A percentile compares a stretch with the other conserved stretches of the same genome.
These are phyloP conservation scores for Limnephilus marmoratus DNA, from an alignment of 2,888 invertebrate species.

Conservation along the genomic window DNA sequence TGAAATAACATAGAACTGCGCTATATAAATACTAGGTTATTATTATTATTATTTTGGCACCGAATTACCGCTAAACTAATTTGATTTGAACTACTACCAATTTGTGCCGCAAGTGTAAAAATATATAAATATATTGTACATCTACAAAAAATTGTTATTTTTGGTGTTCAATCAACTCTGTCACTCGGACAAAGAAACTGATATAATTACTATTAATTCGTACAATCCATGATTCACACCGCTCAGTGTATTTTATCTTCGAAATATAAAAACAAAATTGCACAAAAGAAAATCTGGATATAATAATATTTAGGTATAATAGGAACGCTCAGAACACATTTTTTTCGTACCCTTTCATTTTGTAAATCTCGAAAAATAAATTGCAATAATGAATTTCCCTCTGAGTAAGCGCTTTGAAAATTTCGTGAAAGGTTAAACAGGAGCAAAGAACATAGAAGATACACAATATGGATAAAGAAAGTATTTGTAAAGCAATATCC, in stretches of 20 bases:
- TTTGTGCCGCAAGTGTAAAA: too few species aligned
- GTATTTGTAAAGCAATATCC: constrained; percentile 6
- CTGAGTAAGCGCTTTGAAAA: constrained; percentile 30
- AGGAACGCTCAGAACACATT: background rate
- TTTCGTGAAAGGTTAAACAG: constrained; percentile 16
- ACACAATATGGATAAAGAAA: background rate
- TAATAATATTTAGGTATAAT: background rate
- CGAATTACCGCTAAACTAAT: too few species aligned
- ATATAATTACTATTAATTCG: background rate
- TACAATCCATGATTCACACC: background rate
- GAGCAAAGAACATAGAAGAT: background rate
- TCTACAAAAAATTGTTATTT: too few species aligned
- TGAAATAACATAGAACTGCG: too few species aligned
- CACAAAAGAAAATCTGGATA: background rate
- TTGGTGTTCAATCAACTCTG: too few species aligned
- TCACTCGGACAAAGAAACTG: too few species aligned
- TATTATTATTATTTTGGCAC: too few species aligned
- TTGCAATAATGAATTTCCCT: constrained; percentile 25
- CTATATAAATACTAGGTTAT: too few species aligned
- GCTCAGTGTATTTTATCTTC: background rate
- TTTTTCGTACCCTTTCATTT: background rate
- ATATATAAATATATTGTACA: too few species aligned
- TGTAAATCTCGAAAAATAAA: background rate
- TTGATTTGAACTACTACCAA: too few species aligned
- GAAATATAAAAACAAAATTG: background rate